These are phyloP conservation scores for Lamprotornis superbus DNA, from an alignment of 2,113 vertebrate genomes.

Conservation along the genomic window DNA sequence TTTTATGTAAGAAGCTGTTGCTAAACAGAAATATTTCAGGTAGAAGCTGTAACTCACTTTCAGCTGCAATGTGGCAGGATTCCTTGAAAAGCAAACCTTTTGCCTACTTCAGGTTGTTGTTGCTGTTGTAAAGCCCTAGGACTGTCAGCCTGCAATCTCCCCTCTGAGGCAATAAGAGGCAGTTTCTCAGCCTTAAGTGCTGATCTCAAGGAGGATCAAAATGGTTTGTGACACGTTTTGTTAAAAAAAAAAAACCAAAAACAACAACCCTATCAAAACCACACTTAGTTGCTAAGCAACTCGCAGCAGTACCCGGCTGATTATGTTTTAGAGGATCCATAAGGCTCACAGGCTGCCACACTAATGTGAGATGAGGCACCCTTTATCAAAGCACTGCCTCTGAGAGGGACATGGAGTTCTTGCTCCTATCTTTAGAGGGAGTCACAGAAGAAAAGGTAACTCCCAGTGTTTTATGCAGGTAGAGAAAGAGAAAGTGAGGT, in stretches of 20 bases:
- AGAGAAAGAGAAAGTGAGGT: not conserved
- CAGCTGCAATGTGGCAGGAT: not conserved
- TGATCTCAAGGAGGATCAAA: not conserved
- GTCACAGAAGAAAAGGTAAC: not conserved
- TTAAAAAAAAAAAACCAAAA: not conserved
- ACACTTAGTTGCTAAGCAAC: constrained; percentile 48
- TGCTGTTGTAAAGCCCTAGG: not conserved
- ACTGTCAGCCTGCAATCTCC: not conserved
- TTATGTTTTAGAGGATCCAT: not conserved
- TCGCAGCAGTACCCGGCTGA: not conserved
- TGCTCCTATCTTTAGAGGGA: not conserved
- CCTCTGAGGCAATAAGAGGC: not conserved
- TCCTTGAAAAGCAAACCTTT: not conserved
- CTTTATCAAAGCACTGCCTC: not conserved
- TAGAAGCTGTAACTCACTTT: not conserved
- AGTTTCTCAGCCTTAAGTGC: not conserved
- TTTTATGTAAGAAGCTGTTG: not conserved
- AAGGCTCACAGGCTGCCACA: not conserved
- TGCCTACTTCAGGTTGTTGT: not conserved
- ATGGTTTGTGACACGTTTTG: not conserved
- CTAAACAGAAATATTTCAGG: not conserved
- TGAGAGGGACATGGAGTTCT: not conserved
- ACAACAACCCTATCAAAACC: not conserved
- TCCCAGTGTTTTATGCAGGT: not conserved
- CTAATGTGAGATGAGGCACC: not conserved